Conservation (phyloP, 2,888 invertebrate genomes). For the Plebejus argus region DNA sequence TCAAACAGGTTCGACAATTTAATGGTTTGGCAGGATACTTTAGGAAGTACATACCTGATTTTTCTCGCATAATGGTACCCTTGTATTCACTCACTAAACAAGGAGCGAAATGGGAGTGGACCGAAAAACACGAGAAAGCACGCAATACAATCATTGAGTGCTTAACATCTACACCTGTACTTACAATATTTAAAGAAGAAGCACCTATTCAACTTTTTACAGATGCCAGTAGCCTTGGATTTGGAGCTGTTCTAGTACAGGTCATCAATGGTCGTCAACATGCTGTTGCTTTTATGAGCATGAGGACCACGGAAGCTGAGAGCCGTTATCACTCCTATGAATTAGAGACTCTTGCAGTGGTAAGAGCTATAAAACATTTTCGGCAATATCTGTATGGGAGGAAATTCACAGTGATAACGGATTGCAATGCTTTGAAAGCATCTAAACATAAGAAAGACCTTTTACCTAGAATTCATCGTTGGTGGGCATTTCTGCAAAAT, state of each 20-base stretch:
- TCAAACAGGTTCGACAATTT: constrained; percentile 45
- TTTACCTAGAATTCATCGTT: constrained; percentile 46
- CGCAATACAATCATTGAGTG: constrained; percentile 37
- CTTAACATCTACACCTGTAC: constrained; percentile 36
- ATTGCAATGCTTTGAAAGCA: constrained; percentile 49
- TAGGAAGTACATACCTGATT: constrained; percentile 37
- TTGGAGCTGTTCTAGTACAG: constrained; percentile 41
- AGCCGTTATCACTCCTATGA: constrained; percentile 45
- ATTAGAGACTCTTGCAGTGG: constrained; percentile 44
- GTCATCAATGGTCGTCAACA: constrained; percentile 37
- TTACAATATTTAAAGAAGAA: constrained; percentile 40
- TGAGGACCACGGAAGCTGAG: constrained; percentile 41
- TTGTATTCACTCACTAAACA: constrained; percentile 39
- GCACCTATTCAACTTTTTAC: constrained; percentile 41
- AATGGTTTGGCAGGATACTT: constrained; percentile 43
- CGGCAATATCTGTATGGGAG: constrained; percentile 46
- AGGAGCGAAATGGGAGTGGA: constrained; percentile 37
- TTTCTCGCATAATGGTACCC: constrained; percentile 36
- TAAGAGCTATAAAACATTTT: constrained; percentile 47
- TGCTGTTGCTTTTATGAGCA: constrained; percentile 41
- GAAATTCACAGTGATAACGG: constrained; percentile 43
- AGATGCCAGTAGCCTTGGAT: constrained; percentile 45
- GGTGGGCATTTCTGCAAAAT: constrained; percentile 50
- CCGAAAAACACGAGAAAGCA: constrained; percentile 41
- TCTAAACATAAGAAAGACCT: constrained; percentile 48